Evolutionary conservation across 2,888 invertebrate genomes (phyloP), one percentile per base, ranked within the genome.

Genomic region (Drosophila anceps): DNA sequence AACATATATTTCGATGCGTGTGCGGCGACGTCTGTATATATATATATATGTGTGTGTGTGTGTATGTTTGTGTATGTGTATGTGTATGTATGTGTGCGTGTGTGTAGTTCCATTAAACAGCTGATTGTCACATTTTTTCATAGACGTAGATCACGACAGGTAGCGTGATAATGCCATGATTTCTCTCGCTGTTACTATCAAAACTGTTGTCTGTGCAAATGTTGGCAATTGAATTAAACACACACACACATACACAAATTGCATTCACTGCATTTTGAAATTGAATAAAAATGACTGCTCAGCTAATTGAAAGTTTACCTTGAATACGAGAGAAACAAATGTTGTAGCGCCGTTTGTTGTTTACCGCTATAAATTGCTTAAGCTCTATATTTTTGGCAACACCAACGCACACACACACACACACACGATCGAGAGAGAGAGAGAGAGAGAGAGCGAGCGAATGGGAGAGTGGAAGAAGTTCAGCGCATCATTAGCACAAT

Each of bases 341-440:
- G 60, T 63, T 69, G 62, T 35, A 48, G 59, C 61, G 46, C 29
- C 61, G 50, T 48, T 44, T 58, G 29, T 71, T 69, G 62, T 71
- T 67, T 71, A 61, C 61, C 57, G 68, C 72, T 76, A 60, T 60
- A 61, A 82, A 72, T 69, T 79, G 48, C 62, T 57, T 65, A 51
- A 57, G 48, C 62, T 81, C 46, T 64, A 58, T 68, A 69, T 77
- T 79, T 84, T 85, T 85, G 88, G 84, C 83, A 81, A 82, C 84
- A 81, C 76, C 39, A 48, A 76, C 44, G 55, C 69, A 55, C 60
- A 31, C 53, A 43, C 64, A 60, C 57, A 69, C 69, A 51, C 50
- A 31, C 18, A 58, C 50, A 20, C 37, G 46, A 57, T 46, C 48
- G 62, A 10, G 6, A 24, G 43, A 13, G 43, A 41, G 41, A 41